Evolutionary conservation across 2,113 vertebrate genomes (phyloP), one percentile per base, ranked within the genome.

Genomic region (Laticauda colubrina): DNA sequence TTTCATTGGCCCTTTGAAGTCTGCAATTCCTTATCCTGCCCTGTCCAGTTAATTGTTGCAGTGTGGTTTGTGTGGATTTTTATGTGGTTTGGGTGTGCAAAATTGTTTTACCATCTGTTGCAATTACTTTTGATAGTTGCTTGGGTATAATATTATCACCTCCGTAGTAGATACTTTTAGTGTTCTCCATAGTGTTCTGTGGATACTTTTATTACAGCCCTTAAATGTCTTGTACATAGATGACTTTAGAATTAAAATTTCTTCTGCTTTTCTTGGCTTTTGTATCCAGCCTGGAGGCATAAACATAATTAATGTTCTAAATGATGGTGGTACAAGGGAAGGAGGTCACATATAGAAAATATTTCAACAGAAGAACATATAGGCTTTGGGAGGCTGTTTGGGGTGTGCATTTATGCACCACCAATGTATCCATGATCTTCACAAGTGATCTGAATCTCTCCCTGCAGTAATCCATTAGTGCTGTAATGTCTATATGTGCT

Each of bases 341-440:
- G 45, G 5, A 45, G 90, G 55, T 95, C 94, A 95, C 87, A 55
- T 48, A 64, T 91, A 55, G 87, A 90, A 94, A 94, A 94, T 94
- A 90, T 85, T 94, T 69, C 0, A 29, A 89, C 91, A 88, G 89
- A 39, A 90, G 94, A 91, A 55, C 34, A 89, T 56, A 88, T 85
- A 94, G 89, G 75, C n/a, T 89, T 92, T 95, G 51, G 91, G 89
- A 89, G 94, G 90, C 91, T 95, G 94, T 89, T 90, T 87, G 95
- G 95, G 34, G 34, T 43, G 3, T 43, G 34, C 34, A 81, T 43
- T 21, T 39, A 43, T 81, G 95, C 51, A 34, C 61, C 51, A 34
- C 61, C 24, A 88, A 85, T 94, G 34, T 93, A 95, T 94, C 18
- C 69, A 81, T 81, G 89, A 90, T 88, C 59, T 48, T 91, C 12